These are phyloP conservation scores for Tachuris rubrigastra DNA, from an alignment of 2,113 vertebrate genomes.

Conservation along the genomic window DNA sequence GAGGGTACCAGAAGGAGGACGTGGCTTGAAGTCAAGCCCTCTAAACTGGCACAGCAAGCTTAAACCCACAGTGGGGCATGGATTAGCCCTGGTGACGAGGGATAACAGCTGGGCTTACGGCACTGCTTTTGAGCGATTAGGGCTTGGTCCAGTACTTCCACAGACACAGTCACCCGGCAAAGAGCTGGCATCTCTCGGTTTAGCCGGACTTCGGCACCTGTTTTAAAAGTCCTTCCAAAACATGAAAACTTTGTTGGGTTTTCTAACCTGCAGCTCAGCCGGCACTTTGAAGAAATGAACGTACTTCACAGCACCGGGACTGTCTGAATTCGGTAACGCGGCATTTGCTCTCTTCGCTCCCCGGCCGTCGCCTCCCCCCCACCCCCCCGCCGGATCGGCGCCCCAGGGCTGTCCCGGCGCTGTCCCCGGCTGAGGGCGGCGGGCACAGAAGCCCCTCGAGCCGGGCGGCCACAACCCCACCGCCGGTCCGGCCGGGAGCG, in stretches of 20 bases:
- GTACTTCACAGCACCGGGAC: not conserved
- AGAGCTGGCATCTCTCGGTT: not conserved
- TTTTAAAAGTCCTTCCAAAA: not conserved
- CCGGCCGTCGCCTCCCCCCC: not conserved
- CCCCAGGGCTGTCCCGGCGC: not conserved
- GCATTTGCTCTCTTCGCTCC: not conserved
- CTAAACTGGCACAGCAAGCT: not conserved
- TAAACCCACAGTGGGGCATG: not conserved
- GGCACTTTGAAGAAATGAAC: accelerated
- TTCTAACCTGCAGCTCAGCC: not conserved
- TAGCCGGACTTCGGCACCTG: not conserved
- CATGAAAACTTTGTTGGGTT: not conserved
- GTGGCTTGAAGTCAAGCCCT: not conserved
- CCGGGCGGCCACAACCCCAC: not conserved
- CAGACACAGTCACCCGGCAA: not conserved
- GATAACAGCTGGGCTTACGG: not conserved
- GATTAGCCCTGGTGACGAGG: slow-evolving; percentile 48
- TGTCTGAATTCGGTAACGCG: not conserved
- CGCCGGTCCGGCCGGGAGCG: not conserved
- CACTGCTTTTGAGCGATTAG: not conserved
- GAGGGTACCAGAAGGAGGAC: not conserved
- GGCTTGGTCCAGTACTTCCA: not conserved
- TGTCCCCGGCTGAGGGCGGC: not conserved
- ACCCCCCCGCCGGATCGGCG: not conserved
- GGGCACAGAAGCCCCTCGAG: not conserved